Evolutionary conservation across 2,888 invertebrate species (phyloP).

Genomic region (Luperina testacea): DNA sequence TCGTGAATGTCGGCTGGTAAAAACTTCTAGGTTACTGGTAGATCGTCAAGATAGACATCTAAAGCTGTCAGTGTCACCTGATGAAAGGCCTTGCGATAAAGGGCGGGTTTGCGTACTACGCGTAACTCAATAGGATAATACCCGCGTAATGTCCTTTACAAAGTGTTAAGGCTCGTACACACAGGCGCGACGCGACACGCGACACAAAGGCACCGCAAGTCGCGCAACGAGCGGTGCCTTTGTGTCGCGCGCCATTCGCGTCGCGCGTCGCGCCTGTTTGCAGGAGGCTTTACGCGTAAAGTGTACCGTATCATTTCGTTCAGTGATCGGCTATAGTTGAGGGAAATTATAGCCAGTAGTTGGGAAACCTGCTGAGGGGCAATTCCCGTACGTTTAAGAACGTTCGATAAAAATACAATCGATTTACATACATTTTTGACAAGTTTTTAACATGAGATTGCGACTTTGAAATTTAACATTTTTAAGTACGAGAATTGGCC

Average conservation of each 20-base stretch:
- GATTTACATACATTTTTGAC: no score
- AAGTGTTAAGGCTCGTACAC: no score
- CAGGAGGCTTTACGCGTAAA: constrained; percentile 3
- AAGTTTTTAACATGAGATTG: no score
- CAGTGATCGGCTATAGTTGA: neutral
- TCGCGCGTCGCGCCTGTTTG: no score
- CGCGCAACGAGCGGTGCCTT: no score
- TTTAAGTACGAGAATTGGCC: no score
- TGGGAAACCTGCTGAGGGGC: neutral
- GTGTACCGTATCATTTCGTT: constrained; percentile 7
- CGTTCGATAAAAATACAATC: no score
- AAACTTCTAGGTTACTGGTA: constrained; percentile 22
- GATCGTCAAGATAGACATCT: constrained; percentile 49
- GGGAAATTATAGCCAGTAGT: neutral
- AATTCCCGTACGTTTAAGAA: no score
- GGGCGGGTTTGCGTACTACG: constrained; percentile 16
- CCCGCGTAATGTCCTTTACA: constrained; percentile 19
- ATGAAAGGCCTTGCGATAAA: constrained; percentile 47
- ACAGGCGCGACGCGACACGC: no score
- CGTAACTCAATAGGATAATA: constrained; percentile 35
- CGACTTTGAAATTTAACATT: no score
- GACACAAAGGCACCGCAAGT: no score
- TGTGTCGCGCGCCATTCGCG: no score
- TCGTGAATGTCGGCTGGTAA: constrained; percentile 16
- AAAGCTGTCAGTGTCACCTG: constrained; percentile 58